phyloP scores from a whole-genome alignment of 1,140 invertebrate species.

The Pollicipes pollicipes region DNA sequence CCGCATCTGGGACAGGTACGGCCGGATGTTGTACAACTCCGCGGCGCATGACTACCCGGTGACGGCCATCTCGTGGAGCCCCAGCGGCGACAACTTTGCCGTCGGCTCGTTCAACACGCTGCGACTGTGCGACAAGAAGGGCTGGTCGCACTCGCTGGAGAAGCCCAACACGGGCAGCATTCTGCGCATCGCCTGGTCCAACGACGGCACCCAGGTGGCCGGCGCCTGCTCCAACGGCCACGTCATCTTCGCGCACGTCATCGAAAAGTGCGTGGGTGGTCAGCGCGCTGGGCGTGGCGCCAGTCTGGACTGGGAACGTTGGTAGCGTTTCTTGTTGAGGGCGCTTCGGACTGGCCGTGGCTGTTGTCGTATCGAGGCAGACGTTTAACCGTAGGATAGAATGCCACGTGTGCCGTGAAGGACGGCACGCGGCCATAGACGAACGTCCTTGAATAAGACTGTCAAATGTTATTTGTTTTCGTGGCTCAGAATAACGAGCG shows the following conservation, averaged over 20 bases:
- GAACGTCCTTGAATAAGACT: too few species aligned
- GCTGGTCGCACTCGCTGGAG: conserved; percentile 89
- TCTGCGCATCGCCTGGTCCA: conserved; percentile 75
- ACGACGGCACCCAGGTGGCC: conserved; percentile 85
- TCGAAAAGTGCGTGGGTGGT: conserved; percentile 49
- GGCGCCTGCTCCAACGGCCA: conserved; percentile 80
- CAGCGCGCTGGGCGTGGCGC: too few species aligned
- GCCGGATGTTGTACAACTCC: conserved; percentile 67
- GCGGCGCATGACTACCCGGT: conserved; percentile 72
- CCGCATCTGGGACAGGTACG: conserved; percentile 86
- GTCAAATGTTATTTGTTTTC: too few species aligned
- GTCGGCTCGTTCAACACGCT: conserved; percentile 86
- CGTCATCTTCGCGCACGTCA: conserved; percentile 74
- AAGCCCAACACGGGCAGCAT: conserved; percentile 69
- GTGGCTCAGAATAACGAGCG: too few species aligned
- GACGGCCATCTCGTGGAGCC: conserved; percentile 73
- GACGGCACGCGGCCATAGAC: too few species aligned
- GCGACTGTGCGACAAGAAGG: conserved; percentile 77
- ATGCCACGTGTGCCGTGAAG: too few species aligned
- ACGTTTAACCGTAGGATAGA: too few species aligned
- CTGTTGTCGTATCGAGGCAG: too few species aligned
- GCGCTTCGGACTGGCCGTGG: too few species aligned
- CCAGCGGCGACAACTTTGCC: conserved; percentile 74
- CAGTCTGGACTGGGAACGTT: too few species aligned
- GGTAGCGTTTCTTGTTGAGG: too few species aligned